These are phyloP conservation scores for Morinoia aosen DNA, from an alignment of 2,888 invertebrate species.

Conservation along the genomic window DNA sequence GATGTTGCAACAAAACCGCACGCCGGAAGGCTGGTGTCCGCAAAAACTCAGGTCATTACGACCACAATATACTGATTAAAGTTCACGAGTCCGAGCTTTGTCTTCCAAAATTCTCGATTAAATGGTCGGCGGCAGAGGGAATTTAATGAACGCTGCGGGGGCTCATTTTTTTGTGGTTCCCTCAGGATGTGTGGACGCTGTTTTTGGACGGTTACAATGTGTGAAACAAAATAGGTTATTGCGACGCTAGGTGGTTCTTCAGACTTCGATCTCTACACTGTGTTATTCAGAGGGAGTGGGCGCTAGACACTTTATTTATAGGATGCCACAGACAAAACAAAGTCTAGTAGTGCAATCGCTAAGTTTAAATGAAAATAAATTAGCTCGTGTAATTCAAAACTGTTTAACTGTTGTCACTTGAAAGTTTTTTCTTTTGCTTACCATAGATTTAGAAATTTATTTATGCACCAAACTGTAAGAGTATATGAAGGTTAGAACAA, in stretches of 20 bases:
- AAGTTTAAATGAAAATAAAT: too few relatives aligned
- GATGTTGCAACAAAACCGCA: not conserved
- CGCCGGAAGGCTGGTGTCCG: not conserved
- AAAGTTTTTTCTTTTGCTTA: not conserved
- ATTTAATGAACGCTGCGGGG: not conserved
- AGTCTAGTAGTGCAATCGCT: too few relatives aligned
- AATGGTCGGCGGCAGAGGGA: not conserved
- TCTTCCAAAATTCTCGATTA: not conserved
- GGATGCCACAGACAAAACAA: too few relatives aligned
- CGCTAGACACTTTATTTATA: too few relatives aligned
- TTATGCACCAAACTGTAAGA: not conserved
- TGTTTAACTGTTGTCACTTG: too few relatives aligned
- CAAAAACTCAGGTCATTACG: not conserved
- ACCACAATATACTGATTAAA: constrained; percentile 9
- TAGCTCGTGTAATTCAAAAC: too few relatives aligned
- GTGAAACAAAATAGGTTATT: not conserved
- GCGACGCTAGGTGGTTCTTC: not conserved
- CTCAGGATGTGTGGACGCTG: not conserved
- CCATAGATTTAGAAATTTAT: not conserved
- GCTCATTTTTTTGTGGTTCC: not conserved
- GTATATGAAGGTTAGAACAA: too few relatives aligned
- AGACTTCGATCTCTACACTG: not conserved
- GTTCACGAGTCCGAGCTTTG: not conserved
- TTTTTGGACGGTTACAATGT: not conserved
- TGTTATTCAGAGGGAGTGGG: not conserved